These are phyloP conservation scores for Gadopsis marmoratus DNA, from an alignment of 2,797 vertebrate species.

Conservation along the genomic window DNA sequence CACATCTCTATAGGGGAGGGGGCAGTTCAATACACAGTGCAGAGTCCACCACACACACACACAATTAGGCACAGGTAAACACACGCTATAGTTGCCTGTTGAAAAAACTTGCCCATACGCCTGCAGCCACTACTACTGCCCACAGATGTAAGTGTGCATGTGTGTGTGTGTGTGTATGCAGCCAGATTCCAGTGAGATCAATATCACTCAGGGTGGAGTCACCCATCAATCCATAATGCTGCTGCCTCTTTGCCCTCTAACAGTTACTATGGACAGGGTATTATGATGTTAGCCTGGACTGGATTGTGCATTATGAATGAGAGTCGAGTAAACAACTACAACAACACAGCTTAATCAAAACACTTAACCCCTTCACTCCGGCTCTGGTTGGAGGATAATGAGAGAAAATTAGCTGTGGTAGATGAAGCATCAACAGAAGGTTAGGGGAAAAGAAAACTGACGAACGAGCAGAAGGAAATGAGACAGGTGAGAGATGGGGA, in stretches of 20 bases:
- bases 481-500: constrained; percentile 73
- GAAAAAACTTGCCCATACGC: constrained; percentile 13
- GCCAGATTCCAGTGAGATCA: constrained; percentile 67
- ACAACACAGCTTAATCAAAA: constrained; percentile 44
- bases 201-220: constrained; percentile 72
- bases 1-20: constrained; percentile 32
- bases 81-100: constrained; percentile 28
- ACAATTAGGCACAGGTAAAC: constrained; percentile 47
- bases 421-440: constrained; percentile 31
- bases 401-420: constrained; percentile 23
- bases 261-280: constrained; percentile 48
- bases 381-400: constrained; percentile 37
- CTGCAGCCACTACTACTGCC: constrained; percentile 34
- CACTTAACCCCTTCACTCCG: constrained; percentile 47
- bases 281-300: constrained; percentile 57
- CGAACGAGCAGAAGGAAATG: constrained; percentile 58
- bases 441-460: constrained; percentile 34
- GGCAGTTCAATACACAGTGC: constrained; percentile 30
- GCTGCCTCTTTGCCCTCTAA: constrained; percentile 68
- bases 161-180: constrained; percentile 15
- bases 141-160: constrained; percentile 3
- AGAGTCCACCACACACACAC: constrained; percentile 4
- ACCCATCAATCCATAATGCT: constrained; percentile 76
- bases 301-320: constrained; percentile 66
- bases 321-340: constrained; percentile 48